A percentile compares a stretch with the other conserved stretches of the same genome.
Evolutionary conservation across 2,797 vertebrate genomes (phyloP).

Genomic region (Notolabrus celidotus): DNA sequence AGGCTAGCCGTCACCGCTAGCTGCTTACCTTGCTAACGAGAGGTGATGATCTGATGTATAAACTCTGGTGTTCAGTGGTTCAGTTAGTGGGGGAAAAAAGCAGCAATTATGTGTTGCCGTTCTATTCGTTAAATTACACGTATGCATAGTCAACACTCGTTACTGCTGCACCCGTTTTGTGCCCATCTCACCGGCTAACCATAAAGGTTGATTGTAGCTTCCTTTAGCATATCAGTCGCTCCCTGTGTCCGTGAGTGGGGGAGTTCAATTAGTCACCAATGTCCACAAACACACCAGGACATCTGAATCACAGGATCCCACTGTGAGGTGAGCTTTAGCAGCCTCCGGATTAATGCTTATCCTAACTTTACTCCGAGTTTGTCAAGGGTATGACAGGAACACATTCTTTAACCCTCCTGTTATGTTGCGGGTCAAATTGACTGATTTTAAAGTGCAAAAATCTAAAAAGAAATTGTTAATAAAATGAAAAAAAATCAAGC

Average conservation of each 20-base stretch:
- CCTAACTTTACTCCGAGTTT: not conserved
- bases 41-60: constrained; percentile 55
- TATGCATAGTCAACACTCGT: not conserved
- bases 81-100: not conserved
- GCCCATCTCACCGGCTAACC: constrained; percentile 25
- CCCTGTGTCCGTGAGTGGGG: constrained; percentile 37
- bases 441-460: too few relatives aligned
- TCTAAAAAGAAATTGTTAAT: too few relatives aligned
- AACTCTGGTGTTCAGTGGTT: constrained; percentile 4
- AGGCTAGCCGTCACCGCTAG: constrained; percentile 60
- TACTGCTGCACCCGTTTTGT: not conserved
- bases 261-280: constrained; percentile 46
- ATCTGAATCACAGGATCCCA: constrained; percentile 12
- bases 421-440: too few relatives aligned
- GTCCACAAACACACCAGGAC: constrained; percentile 26
- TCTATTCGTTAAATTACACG: not conserved
- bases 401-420: too few relatives aligned
- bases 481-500: too few relatives aligned
- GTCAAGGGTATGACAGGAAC: too few relatives aligned
- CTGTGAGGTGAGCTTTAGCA: not conserved
- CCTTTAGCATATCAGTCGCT: constrained; percentile 63
- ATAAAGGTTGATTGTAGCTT: constrained; percentile 55
- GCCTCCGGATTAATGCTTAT: not conserved
- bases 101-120: not conserved
- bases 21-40: constrained; percentile 50